Percentiles rank a stretch among this genome's conserved stretches.
These are phyloP conservation scores for Thomomys bottae DNA, from an alignment of 2,113 vertebrate species.

Conservation along the genomic window DNA sequence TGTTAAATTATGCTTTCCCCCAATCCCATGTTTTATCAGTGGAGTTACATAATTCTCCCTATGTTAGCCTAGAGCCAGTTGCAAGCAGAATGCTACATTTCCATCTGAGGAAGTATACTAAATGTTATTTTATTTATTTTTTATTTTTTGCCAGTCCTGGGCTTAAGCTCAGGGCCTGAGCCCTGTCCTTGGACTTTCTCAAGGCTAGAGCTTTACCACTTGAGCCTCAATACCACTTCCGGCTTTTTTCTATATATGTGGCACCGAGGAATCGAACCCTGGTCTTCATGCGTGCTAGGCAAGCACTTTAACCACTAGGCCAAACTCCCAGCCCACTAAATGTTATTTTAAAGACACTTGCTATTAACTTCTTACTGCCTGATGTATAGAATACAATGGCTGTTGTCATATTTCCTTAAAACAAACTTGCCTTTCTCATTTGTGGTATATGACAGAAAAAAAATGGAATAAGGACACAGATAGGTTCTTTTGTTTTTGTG, in stretches of 20 bases:
- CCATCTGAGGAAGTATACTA: neutral
- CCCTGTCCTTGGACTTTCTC: too few relatives aligned
- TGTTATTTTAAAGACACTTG: neutral
- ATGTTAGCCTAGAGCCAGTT: neutral
- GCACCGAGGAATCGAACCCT: too few relatives aligned
- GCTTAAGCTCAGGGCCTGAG: too few relatives aligned
- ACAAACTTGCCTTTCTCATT: neutral
- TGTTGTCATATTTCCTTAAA: conserved; percentile 20
- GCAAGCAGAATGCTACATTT: neutral
- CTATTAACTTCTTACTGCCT: neutral
- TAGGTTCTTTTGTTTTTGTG: neutral
- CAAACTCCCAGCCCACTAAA: too few relatives aligned
- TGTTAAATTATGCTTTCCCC: neutral
- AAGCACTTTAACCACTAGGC: too few relatives aligned
- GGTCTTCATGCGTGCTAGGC: too few relatives aligned
- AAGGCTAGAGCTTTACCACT: too few relatives aligned
- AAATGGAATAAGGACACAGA: neutral
- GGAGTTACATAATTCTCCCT: neutral
- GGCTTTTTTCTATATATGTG: too few relatives aligned
- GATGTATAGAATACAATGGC: neutral
- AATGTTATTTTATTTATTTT: neutral
- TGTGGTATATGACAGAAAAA: neutral
- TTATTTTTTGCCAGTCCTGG: too few relatives aligned
- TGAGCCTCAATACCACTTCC: too few relatives aligned
- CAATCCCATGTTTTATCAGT: neutral